phyloP scores from a whole-genome alignment of 2,113 vertebrate genomes.

The Aix galericulata region DNA sequence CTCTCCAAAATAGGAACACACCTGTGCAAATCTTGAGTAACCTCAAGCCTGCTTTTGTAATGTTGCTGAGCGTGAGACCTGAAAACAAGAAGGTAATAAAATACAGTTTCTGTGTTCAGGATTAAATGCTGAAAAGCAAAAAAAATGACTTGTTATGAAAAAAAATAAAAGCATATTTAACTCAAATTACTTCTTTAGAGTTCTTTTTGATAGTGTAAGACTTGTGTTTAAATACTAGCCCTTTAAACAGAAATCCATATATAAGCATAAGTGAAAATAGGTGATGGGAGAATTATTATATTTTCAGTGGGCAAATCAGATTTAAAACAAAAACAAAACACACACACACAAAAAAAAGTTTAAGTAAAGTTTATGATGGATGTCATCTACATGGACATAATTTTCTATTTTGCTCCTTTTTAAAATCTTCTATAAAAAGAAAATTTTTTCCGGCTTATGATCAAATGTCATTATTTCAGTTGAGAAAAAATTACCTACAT shows the following conservation, averaged over 20 bases:
- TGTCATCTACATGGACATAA: not conserved
- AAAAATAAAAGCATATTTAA: not conserved
- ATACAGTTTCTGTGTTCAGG: not conserved
- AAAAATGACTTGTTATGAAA: not conserved
- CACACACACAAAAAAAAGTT: not conserved
- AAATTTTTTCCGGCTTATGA: not conserved
- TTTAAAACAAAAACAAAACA: not conserved
- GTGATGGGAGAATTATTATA: fast-evolving
- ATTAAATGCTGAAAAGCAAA: not conserved
- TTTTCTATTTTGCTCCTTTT: not conserved
- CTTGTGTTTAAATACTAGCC: not conserved
- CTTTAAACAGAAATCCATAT: not conserved
- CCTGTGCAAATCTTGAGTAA: not conserved
- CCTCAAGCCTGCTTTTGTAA: not conserved
- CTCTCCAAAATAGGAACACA: not conserved
- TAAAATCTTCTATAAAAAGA: not conserved
- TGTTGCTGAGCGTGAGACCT: not conserved
- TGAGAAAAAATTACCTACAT: not conserved
- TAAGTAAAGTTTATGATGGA: not conserved
- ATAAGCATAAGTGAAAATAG: not conserved
- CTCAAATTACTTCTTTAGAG: not conserved
- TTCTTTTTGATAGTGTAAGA: not conserved
- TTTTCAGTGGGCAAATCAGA: not conserved
- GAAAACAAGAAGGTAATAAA: not conserved
- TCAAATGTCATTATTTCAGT: not conserved